These are phyloP conservation scores for Chlamydotis undulata DNA, from an alignment of 2,113 vertebrate genomes.

Conservation along the genomic window DNA sequence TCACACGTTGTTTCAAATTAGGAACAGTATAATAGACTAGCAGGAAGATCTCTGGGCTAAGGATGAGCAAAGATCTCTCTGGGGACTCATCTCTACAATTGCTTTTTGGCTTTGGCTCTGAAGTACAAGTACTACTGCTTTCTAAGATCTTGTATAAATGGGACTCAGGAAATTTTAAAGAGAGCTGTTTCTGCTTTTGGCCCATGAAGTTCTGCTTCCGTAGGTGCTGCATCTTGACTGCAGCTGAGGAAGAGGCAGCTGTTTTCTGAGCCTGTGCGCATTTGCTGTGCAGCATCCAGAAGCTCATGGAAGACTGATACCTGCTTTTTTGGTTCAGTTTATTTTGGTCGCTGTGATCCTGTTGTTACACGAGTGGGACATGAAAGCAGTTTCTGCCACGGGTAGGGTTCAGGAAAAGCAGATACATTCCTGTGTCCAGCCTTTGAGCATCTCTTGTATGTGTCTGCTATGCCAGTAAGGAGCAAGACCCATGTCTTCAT, in stretches of 20 bases:
- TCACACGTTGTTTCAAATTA: neutral
- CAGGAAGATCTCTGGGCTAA: neutral
- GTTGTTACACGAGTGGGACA: neutral
- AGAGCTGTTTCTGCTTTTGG: neutral
- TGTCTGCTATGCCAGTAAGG: neutral
- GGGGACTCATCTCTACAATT: constrained; percentile 10
- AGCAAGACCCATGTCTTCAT: accelerated
- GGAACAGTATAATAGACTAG: neutral
- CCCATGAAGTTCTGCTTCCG: neutral
- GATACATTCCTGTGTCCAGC: accelerated
- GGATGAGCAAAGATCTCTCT: neutral
- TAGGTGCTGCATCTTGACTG: neutral
- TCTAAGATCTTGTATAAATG: neutral
- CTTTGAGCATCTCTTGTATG: neutral
- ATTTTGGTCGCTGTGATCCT: neutral
- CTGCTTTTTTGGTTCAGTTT: neutral
- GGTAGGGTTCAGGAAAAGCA: neutral
- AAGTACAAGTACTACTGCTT: neutral
- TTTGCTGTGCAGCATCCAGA: neutral
- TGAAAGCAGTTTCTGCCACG: neutral
- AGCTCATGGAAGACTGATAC: neutral
- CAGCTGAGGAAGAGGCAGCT: neutral
- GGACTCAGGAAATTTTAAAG: neutral
- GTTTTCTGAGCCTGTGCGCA: neutral
- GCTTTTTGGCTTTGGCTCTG: neutral